These are phyloP conservation scores for rabbit (Oryctolagus cuniculus) DNA, from an alignment of 2,113 vertebrate species.

Conservation along the genomic window mOryCun1.1 NC_091434.1:169508501-169509000, in stretches of 20 bases:
- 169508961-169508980: neutral
- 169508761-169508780: neutral
- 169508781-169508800: neutral
- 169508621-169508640: neutral
- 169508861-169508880: neutral
- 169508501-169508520: neutral
- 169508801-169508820: neutral
- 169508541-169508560: neutral
- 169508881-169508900: neutral
- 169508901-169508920: neutral
- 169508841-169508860: neutral
- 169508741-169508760: neutral
- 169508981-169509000: neutral
- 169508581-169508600: conserved; percentile 9
- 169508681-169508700: neutral
- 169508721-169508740: neutral
- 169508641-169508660: neutral
- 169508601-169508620: conserved; percentile 4
- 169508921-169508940: neutral
- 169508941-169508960: neutral
- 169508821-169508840: neutral
- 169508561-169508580: neutral
- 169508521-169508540: neutral
- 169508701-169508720: neutral
- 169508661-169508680: conserved; percentile 10